Evolutionary conservation across 2,888 invertebrate species (phyloP), one percentile per base, ranked within the genome.

Genomic region (Erannis defoliaria): DNA sequence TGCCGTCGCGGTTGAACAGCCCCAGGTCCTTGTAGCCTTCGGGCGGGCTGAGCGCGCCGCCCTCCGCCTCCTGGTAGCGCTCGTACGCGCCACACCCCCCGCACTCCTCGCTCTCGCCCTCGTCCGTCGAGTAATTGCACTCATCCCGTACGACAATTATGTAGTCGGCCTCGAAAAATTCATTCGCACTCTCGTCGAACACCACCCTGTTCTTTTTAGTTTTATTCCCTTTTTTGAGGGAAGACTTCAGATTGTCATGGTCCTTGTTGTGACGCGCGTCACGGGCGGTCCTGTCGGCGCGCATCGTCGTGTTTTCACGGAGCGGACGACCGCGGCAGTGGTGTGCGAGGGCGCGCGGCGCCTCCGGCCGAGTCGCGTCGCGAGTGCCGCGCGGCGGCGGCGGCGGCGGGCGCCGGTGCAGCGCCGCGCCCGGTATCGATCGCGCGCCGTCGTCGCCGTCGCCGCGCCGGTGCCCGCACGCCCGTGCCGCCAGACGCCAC

Each of bases 101-200:
- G 82, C 96, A 96, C 59, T 95, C 95, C 67, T 96, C 96, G 76
- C 95, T 94, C 75, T 96, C 96, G 76, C 97, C 97, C 80, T 97
- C 97, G 77, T 97, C 97, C 61, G 26, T 26, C 26, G 97, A 97
- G 80, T 96, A 96, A 9, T 88, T 90, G 80, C 97, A 97, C 84
- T 97, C 97, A 82, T 98, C 97, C 64, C 97, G 95, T 68, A 98
- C 97, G 67, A 97, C 94, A 76, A 98, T 98, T 78, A 98, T 97
- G 81, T 98, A 98, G 89, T 98, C 97, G 53, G 98, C 97, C 76
- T 98, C 98, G 85, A 98, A 97, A 89, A 97, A 97, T 85, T 97
- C 97, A 89, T 98, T 98, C 55, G 96, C 95, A 78, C 96, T 97
- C 90, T 98, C 98, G 82, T 98, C 97, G 81, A 98, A 98, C 54